Evolutionary conservation across 2,888 invertebrate species (phyloP).

Genomic region (Arenicola marina): DNA sequence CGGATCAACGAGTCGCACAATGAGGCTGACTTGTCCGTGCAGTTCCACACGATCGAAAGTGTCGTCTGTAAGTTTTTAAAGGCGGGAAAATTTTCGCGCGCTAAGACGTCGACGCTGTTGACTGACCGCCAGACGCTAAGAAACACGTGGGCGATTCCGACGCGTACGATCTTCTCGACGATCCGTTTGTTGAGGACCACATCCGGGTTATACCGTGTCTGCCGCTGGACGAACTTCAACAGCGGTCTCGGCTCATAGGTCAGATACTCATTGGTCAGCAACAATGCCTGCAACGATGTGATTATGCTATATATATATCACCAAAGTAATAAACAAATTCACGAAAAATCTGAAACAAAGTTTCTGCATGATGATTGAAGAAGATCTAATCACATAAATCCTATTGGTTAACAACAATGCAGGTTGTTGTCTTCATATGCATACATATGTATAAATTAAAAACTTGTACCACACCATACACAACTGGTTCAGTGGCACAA

Average conservation of each 20-base stretch:
- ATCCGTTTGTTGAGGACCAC: conserved; percentile 29
- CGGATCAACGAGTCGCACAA: conserved; percentile 43
- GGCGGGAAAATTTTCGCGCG: conserved; percentile 16
- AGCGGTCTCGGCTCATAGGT: conserved; percentile 14
- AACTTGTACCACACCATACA: no score
- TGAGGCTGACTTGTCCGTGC: conserved; percentile 41
- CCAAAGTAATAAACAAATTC: not conserved
- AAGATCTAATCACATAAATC: not conserved
- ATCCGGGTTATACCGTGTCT: conserved; percentile 33
- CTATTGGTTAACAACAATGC: not conserved
- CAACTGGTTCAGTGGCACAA: no score
- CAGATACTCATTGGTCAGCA: conserved; percentile 24
- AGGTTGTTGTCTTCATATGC: no score
- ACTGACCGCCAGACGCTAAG: conserved; percentile 31
- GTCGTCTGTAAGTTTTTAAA: conserved; percentile 42
- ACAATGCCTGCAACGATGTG: conserved; percentile 21
- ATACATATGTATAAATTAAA: no score
- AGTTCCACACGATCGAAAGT: conserved; percentile 48
- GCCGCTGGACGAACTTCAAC: conserved; percentile 33
- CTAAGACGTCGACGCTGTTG: conserved; percentile 23
- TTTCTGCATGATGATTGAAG: not conserved
- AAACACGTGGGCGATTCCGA: conserved; percentile 35
- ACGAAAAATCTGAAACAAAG: not conserved
- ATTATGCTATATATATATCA: not conserved
- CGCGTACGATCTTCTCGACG: conserved; percentile 32